A percentile compares a stretch with the other conserved stretches of the same genome.
These are phyloP conservation scores for Tolmerus cingulatus DNA, from an alignment of 2,888 invertebrate genomes.

Conservation along the genomic window DNA sequence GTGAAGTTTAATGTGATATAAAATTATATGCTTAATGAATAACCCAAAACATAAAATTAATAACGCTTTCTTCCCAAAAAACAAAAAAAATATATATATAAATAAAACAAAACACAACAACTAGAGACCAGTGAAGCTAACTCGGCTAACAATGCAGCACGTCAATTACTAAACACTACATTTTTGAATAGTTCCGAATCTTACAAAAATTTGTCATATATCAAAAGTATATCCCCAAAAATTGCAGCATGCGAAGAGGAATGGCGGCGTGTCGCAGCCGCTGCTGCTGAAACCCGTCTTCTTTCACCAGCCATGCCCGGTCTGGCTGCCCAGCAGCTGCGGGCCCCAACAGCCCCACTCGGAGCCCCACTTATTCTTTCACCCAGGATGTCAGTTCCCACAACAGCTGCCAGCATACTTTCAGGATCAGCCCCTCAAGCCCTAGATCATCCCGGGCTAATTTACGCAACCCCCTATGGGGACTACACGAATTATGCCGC, in stretches of 20 bases:
- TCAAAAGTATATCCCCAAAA: slow-evolving; percentile 40
- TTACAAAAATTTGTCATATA: slow-evolving; percentile 35
- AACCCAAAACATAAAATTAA: neutral
- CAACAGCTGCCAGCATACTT: slow-evolving; percentile 72
- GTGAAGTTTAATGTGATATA: neutral
- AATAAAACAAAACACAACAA: neutral
- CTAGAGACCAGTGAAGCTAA: slow-evolving; percentile 1
- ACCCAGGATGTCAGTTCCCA: slow-evolving; percentile 85
- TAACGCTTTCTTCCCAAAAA: slow-evolving; percentile 18
- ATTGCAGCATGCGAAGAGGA: slow-evolving; percentile 81
- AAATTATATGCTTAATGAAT: neutral
- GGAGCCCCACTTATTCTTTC: slow-evolving; percentile 92
- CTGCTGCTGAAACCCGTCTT: slow-evolving; percentile 81
- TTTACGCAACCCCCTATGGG: slow-evolving; percentile 82
- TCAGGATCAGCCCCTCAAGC: slow-evolving; percentile 70
- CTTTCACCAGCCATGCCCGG: slow-evolving; percentile 70
- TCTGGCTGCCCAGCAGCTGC: slow-evolving; percentile 70
- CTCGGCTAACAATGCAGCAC: slow-evolving; percentile 17
- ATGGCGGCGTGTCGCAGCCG: slow-evolving; percentile 84
- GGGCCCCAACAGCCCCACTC: slow-evolving; percentile 77
- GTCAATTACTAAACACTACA: slow-evolving; percentile 9
- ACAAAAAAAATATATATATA: neutral
- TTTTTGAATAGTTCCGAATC: neutral
- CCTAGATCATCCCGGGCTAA: slow-evolving; percentile 77
- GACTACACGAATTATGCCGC: slow-evolving; percentile 93